Evolutionary conservation across 1,140 invertebrate genomes (phyloP), one percentile per base, ranked within the genome.

Genomic region (Drosophila fuyamai): DNA sequence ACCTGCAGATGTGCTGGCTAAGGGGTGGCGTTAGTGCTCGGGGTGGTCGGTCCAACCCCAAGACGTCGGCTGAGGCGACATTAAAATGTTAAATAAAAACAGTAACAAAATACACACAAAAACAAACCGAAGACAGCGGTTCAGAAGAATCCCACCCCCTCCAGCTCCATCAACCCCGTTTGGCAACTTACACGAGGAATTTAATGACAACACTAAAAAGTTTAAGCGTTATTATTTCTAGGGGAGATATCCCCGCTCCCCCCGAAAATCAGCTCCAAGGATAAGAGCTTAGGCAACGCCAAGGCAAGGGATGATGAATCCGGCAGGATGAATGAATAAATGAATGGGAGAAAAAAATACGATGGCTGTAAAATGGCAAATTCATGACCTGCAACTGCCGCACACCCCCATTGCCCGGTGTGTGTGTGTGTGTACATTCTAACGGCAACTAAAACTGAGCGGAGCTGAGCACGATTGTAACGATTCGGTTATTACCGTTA

Each of bases 141-240:
- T 32, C 29, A 32, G 29, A 32, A 32, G 29, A 32, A 32, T 32
- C 7, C 29, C 29, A 32, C 29, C 29, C 29, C 29, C 29, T 32
- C 29, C 29, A 32, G 29, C 29, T 6, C 56, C 73, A 50, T 44
- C 32, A 46, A 36, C 60, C 79, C 63, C 70, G 48, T 70, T 75
- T 51, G 74, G 79, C 77, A 88, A 91, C 82, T 90, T 91, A 91
- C 85, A 91, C 90, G 90, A 90, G 67, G 88, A 91, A 90, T 92
- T 92, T 92, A 92, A 92, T 92, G 91, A 92, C 91, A 92, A 92
- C 90, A 92, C 90, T 92, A 92, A 92, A 92, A 92, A 92, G 91
- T 92, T 92, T 92, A 92, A 92, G 86, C 91, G 86, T 92, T 92
- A 90, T 92, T 92, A 92, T 92, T 92, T 83, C 84, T 92, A 90